Percentiles rank a stretch among this genome's conserved stretches.
Evolutionary conservation across 1,140 invertebrate species (phyloP).

Genomic region (Drosophila bipectinata): DNA sequence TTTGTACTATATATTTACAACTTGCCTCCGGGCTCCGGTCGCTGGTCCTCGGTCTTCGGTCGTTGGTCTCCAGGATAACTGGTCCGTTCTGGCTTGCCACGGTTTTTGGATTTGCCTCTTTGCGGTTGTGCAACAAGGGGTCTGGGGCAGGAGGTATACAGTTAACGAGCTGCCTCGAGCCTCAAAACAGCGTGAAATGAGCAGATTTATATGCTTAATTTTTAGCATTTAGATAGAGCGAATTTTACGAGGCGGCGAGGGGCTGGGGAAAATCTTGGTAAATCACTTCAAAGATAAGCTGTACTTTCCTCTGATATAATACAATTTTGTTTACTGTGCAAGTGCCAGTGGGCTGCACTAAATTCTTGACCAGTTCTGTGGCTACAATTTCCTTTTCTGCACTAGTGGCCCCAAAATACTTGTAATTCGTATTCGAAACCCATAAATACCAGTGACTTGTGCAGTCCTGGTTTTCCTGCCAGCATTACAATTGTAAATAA

Average conservation of each 20-base stretch:
- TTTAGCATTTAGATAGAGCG: constrained; percentile 46
- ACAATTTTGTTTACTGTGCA: background rate
- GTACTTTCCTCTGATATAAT: background rate
- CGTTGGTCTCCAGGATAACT: background rate
- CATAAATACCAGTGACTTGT: constrained; percentile 39
- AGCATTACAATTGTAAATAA: constrained; percentile 56
- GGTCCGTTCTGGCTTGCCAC: background rate
- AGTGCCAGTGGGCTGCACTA: background rate
- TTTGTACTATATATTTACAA: constrained; percentile 37
- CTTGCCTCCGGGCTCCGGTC: constrained; percentile 17
- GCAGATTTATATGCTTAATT: constrained; percentile 59
- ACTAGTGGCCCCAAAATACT: constrained; percentile 2
- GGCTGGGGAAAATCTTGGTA: background rate
- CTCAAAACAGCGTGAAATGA: constrained; percentile 59
- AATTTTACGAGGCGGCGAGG: constrained; percentile 6
- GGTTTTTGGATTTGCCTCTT: constrained; percentile 19
- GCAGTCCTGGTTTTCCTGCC: constrained; percentile 2
- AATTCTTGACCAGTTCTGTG: constrained; percentile 8
- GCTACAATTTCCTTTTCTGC: constrained; percentile 18
- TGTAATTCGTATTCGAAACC: constrained; percentile 48
- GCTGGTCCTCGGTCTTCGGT: background rate
- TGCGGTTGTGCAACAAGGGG: constrained; percentile 18
- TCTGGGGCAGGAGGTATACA: background rate
- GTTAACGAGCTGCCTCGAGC: constrained; percentile 48
- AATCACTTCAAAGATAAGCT: background rate